Evolutionary conservation across 2,113 vertebrate genomes (phyloP), one percentile per base, ranked within the genome.

Genomic region (Dasyprocta punctata): DNA sequence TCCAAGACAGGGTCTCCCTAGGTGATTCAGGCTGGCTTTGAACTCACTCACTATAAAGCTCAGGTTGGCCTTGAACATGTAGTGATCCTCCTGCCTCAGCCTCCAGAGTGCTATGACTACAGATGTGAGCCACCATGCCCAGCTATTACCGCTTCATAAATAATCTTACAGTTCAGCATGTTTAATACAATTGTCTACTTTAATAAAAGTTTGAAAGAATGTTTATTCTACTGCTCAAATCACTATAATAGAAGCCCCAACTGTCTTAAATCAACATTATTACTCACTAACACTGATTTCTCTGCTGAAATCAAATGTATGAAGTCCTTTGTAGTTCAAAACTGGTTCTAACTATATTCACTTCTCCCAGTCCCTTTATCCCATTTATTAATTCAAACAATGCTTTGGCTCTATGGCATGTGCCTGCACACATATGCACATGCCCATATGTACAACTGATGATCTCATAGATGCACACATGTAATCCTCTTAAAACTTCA

Each of bases 121-220:
- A 77, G 73, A 2, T 6, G 1, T 47, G 26, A 28, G 73, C 26
- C 41, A 47, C 73, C 26, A 77, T 11, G 24, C 36, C 14, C 16
- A n/a, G 65, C 16, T 69, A 19, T 47, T 65, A 60, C 47, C 86
- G 0, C 49, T 63, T 52, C 61, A 73, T 81, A 93, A 90, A 81
- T 60, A 67, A 60, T 47, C 47, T 56, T 16, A 54, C 95, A 26
- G 2, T 54, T 80, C 8, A 80, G 14, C 7, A 92, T 80, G 22
- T 85, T 61, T 89, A 85, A 86, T 52, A 3, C 41, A 88, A 26
- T 49, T 69, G 36, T 9, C 52, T 89, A 85, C 26, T 90, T 80
- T 86, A 89, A 96, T 6, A 78, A 75, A 90, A 73, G 12, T 82
- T 67, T 88, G 26, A 90, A 87, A 96, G 78, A 83, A n/a, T 63